phyloP scores from a whole-genome alignment of 2,113 vertebrate genomes.

The Crocuta crocuta region DNA sequence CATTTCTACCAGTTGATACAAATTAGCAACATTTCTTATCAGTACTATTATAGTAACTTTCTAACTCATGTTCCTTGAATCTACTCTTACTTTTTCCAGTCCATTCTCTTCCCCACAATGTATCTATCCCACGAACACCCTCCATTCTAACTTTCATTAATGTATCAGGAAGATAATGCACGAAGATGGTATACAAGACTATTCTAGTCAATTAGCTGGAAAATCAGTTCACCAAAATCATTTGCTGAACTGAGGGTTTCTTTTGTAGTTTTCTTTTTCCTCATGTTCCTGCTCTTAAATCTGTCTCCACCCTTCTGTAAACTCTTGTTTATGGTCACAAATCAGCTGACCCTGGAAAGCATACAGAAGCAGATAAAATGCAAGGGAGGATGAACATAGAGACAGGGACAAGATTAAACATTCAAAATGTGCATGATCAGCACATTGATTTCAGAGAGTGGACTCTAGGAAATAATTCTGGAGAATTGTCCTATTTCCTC shows the following conservation, averaged over 20 bases:
- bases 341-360: neutral
- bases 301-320: neutral
- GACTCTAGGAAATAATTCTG: neutral
- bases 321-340: neutral
- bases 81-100: neutral
- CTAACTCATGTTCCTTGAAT: neutral
- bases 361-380: neutral
- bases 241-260: neutral
- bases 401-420: neutral
- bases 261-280: neutral
- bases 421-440: too few species aligned
- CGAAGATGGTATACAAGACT: neutral
- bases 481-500: neutral
- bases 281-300: neutral
- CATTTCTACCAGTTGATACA: neutral
- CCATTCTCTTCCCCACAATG: neutral
- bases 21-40: neutral
- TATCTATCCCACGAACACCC: accelerated
- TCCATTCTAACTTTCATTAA: neutral
- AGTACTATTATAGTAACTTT: neutral
- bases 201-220: neutral
- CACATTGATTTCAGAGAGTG: neutral
- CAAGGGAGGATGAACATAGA: neutral
- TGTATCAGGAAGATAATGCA: neutral
- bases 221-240: neutral